These are phyloP conservation scores for Tenebrio molitor DNA, from an alignment of 1,140 invertebrate species.

Conservation along the genomic window DNA sequence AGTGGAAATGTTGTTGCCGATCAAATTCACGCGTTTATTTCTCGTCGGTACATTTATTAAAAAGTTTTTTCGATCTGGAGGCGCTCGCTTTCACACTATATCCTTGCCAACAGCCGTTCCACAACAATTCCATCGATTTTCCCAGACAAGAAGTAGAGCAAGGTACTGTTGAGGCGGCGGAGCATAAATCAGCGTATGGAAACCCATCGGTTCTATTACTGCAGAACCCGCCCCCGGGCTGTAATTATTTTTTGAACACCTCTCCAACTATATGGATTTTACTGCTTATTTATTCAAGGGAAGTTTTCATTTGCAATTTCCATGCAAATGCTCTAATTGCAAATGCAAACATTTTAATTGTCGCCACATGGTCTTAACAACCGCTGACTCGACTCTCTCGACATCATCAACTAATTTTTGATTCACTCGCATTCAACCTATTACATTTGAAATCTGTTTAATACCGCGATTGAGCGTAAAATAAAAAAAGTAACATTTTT, in stretches of 20 bases:
- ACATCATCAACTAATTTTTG: conserved; percentile 11
- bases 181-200: background rate
- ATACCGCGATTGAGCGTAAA: background rate
- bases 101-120: too few relatives aligned
- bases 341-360: conserved; percentile 41
- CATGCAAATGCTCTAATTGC: conserved; percentile 40
- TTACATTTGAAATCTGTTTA: background rate
- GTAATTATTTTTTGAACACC: background rate
- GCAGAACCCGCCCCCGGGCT: background rate
- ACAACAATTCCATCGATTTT: conserved; percentile 3
- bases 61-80: background rate
- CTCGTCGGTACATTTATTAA: background rate
- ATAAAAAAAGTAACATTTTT: conserved; percentile 3
- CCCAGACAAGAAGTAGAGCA: background rate
- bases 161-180: background rate
- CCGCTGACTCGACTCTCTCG: background rate
- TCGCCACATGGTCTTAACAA: conserved; percentile 7
- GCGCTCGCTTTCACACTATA: too few relatives aligned
- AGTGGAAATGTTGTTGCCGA: background rate
- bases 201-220: background rate
- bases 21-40: background rate
- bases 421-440: background rate
- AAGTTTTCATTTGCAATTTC: conserved; percentile 38
- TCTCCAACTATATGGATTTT: background rate
- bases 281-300: conserved; percentile 20